Conservation (phyloP, 2,888 invertebrate genomes). For the Stenodera caucasica region DNA sequence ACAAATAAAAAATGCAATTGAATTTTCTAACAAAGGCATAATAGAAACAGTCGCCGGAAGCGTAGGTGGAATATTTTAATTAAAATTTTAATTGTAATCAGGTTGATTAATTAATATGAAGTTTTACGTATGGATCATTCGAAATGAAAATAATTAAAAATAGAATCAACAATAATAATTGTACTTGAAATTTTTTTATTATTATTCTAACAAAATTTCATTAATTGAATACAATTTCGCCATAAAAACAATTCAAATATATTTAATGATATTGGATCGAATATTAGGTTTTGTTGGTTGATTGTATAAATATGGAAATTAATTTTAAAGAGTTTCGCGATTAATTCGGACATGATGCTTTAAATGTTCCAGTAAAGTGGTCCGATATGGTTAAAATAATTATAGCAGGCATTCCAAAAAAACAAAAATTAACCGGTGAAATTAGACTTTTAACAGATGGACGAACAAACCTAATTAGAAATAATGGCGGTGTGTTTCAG, state of each 20-base stretch:
- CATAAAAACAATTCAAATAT: too few species aligned
- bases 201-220: too few species aligned
- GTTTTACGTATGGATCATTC: conserved; percentile 5
- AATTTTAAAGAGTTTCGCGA: conserved; percentile 26
- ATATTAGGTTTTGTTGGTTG: background rate
- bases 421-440: conserved; percentile 15
- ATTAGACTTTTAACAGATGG: conserved; percentile 30
- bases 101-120: conserved; percentile 15
- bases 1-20: background rate
- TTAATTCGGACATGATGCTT: conserved; percentile 26
- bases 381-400: conserved; percentile 23
- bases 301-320: conserved; percentile 26
- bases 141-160: conserved; percentile 6
- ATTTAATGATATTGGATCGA: too few species aligned
- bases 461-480: conserved; percentile 30
- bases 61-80: conserved; percentile 32
- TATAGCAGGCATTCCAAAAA: conserved; percentile 10
- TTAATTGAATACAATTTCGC: too few species aligned
- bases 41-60: background rate
- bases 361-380: conserved; percentile 22
- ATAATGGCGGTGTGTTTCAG: conserved; percentile 27
- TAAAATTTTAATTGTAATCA: conserved; percentile 32
- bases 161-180: background rate
- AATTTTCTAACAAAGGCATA: conserved; percentile 33
- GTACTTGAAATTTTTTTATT: background rate